Percentiles rank a stretch among this genome's conserved stretches.
Conservation (phyloP, 1,140 invertebrate genomes). For the Ostrea denselamellosa region DNA sequence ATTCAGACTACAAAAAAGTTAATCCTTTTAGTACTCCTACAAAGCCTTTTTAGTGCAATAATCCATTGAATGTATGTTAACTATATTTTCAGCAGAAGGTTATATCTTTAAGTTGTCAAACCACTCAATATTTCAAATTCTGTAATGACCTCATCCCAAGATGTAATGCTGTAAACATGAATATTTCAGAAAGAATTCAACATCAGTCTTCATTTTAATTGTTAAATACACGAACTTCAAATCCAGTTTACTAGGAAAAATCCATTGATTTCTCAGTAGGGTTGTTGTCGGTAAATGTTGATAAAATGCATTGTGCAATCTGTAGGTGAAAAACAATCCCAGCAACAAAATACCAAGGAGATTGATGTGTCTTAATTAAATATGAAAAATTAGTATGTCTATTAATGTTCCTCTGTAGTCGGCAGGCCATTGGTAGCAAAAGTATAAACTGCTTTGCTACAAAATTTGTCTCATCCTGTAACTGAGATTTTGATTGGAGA, state of each 20-base stretch:
- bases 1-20: slow-evolving; percentile 37
- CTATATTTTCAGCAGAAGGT: slow-evolving; percentile 17
- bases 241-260: slow-evolving; percentile 20
- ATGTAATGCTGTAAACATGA: slow-evolving; percentile 34
- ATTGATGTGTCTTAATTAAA: not conserved
- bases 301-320: slow-evolving; percentile 25
- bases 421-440: no score
- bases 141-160: not conserved
- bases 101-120: slow-evolving; percentile 32
- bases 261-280: not conserved
- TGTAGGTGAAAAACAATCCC: not conserved
- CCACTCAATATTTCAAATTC: slow-evolving; percentile 41
- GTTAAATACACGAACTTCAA: slow-evolving; percentile 24
- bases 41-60: slow-evolving; percentile 41
- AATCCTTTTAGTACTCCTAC: slow-evolving; percentile 16
- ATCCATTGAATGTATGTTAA: slow-evolving; percentile 22
- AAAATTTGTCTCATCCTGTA: no score
- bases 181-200: slow-evolving; percentile 11
- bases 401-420: not conserved
- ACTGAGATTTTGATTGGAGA: no score
- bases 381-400: not conserved
- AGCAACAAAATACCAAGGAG: not conserved
- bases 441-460: no score
- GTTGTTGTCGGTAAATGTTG: slow-evolving; percentile 34
- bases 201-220: slow-evolving; percentile 4